These are phyloP conservation scores for Prenolepis imparis DNA, from an alignment of 2,888 invertebrate genomes.

Conservation along the genomic window DNA sequence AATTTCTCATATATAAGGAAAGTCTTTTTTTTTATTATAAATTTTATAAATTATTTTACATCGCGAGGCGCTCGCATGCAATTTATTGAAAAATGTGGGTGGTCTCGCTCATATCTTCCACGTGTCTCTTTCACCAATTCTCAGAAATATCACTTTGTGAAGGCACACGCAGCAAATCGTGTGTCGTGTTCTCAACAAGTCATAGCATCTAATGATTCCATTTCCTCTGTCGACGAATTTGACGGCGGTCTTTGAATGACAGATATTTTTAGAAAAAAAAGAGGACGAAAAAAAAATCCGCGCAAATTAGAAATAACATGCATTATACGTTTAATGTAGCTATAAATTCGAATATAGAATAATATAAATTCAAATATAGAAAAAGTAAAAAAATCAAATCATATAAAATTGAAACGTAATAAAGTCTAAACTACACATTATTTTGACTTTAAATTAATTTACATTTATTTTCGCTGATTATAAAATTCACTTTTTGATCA, in stretches of 20 bases:
- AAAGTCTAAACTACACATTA: neutral
- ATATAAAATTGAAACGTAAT: neutral
- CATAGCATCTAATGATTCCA: conserved; percentile 46
- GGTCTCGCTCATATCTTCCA: conserved; percentile 39
- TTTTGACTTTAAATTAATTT: neutral
- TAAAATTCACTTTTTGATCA: neutral
- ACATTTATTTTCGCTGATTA: neutral
- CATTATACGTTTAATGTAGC: neutral
- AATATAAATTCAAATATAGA: neutral
- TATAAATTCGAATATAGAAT: neutral
- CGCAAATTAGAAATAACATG: neutral
- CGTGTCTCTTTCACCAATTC: conserved; percentile 52
- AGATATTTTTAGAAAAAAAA: neutral
- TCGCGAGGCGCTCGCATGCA: conserved; percentile 14
- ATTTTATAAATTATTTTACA: neutral
- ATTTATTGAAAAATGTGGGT: conserved; percentile 57
- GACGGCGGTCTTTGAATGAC: conserved; percentile 3
- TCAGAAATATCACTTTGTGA: conserved; percentile 48
- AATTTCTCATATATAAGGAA: neutral
- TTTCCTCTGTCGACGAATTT: conserved; percentile 14
- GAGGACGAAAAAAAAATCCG: neutral
- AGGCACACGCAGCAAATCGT: conserved; percentile 44
- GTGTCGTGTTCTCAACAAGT: conserved; percentile 27
- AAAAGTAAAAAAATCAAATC: neutral
- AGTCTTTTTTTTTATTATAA: neutral